Percentiles rank a stretch among this genome's conserved stretches.
Conservation (phyloP, 2,888 invertebrate genomes). For the Bedellia somnulentella region DNA sequence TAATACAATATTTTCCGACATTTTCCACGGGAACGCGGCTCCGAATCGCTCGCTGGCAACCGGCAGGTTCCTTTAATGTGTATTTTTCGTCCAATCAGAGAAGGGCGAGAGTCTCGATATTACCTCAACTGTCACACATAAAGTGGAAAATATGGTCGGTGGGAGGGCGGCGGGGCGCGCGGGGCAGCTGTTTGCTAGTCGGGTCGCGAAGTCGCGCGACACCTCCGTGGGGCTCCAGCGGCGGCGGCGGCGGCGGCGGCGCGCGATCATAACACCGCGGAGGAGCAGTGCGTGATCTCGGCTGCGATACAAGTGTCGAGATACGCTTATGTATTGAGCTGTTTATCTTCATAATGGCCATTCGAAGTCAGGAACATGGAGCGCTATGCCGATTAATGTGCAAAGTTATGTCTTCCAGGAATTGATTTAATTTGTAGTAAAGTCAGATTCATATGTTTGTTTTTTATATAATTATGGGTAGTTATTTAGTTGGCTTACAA, state of each 20-base stretch:
- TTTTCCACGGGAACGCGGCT: constrained; percentile 63
- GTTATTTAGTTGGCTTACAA: too few relatives aligned
- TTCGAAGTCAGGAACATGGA: too few relatives aligned
- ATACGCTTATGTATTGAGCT: constrained; percentile 63
- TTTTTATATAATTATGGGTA: too few relatives aligned
- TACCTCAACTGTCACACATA: constrained; percentile 65
- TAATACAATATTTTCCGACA: constrained; percentile 63
- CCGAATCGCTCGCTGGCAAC: constrained; percentile 58
- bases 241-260: constrained; percentile 38
- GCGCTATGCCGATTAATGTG: too few relatives aligned
- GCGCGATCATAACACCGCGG: constrained; percentile 62
- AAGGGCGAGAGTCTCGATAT: constrained; percentile 62
- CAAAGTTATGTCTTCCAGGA: too few relatives aligned
- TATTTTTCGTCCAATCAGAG: constrained; percentile 64
- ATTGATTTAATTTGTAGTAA: too few relatives aligned
- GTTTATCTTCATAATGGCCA: constrained; percentile 61
- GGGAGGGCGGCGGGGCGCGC: constrained; percentile 21
- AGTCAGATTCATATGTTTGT: too few relatives aligned
- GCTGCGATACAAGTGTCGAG: constrained; percentile 61
- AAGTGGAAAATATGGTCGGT: constrained; percentile 63
- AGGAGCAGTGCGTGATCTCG: constrained; percentile 62
- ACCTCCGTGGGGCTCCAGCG: not conserved
- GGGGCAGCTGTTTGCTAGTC: constrained; percentile 12
- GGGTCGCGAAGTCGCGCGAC: constrained; percentile 8
- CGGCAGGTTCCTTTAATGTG: constrained; percentile 62